A percentile compares a stretch with the other conserved stretches of the same genome.
phyloP scores from a whole-genome alignment of 2,113 vertebrate genomes.

The Apaloderma vittatum region DNA sequence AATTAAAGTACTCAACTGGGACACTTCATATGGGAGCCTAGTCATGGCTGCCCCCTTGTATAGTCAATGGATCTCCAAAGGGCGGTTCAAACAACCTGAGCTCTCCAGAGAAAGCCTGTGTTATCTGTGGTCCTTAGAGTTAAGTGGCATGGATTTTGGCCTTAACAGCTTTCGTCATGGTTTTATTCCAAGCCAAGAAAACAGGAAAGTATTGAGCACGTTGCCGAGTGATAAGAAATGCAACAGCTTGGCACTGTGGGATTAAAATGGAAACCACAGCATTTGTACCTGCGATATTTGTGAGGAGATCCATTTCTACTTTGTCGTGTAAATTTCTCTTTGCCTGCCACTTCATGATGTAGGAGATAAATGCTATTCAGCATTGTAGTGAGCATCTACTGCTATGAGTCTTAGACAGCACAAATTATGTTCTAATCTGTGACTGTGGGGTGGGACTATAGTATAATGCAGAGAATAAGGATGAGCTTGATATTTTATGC shows the following conservation, averaged over 20 bases:
- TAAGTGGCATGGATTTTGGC: background rate
- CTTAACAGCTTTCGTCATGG: background rate
- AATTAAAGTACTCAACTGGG: conserved; percentile 31
- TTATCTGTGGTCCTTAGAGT: background rate
- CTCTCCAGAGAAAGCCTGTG: background rate
- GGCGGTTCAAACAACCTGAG: background rate
- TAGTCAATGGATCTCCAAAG: background rate
- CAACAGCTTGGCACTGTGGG: background rate
- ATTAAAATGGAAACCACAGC: background rate
- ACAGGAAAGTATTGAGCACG: background rate
- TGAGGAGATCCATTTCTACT: background rate
- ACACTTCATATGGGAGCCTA: background rate
- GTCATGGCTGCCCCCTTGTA: background rate
- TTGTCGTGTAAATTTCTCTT: no score
- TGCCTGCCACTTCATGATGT: background rate
- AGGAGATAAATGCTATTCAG: background rate
- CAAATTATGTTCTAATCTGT: background rate
- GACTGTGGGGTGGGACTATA: background rate
- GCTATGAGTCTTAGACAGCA: background rate
- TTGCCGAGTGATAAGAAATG: background rate
- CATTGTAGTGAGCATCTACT: background rate
- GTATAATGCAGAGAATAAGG: background rate
- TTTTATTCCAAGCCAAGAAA: background rate
- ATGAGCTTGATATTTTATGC: background rate
- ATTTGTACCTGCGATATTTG: background rate